phyloP scores from a whole-genome alignment of 2,113 vertebrate genomes.

The Microcebus tavaratra region DNA sequence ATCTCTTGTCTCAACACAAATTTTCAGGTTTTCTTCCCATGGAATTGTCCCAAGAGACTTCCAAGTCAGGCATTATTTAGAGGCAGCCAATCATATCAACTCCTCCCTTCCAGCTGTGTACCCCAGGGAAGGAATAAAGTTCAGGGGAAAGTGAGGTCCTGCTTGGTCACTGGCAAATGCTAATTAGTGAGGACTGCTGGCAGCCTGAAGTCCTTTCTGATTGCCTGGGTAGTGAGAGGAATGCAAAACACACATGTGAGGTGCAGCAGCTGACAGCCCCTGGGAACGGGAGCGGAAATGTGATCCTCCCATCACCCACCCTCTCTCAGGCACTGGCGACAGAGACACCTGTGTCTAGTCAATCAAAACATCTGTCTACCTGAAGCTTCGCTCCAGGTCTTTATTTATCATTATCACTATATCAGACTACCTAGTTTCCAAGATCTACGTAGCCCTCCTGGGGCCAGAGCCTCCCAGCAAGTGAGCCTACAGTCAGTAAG shows the following conservation, averaged over 20 bases:
- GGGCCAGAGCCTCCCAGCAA: not conserved
- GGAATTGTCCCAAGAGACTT: not conserved
- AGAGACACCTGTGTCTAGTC: slow-evolving; percentile 58
- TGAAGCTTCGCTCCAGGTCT: slow-evolving; percentile 14
- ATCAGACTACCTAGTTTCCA: not conserved
- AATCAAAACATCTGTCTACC: slow-evolving; percentile 61
- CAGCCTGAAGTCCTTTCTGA: not conserved
- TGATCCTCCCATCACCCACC: not conserved
- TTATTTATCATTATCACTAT: slow-evolving; percentile 51
- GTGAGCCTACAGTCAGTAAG: not conserved
- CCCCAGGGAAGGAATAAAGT: slow-evolving; percentile 29
- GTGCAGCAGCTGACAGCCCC: not conserved
- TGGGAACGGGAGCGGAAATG: not conserved
- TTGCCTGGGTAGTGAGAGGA: not conserved
- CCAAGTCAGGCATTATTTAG: not conserved
- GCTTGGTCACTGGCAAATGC: slow-evolving; percentile 42
- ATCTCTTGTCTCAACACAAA: not conserved
- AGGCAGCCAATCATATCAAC: not conserved
- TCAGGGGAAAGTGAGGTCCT: not conserved
- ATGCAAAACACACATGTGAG: not conserved
- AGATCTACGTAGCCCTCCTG: not conserved
- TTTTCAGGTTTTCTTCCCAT: no score
- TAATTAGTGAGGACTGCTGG: slow-evolving; percentile 7
- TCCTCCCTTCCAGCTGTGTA: not conserved
- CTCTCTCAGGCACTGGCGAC: not conserved